Evolutionary conservation across 2,888 invertebrate species (phyloP).

Genomic region (Volucella bombylans): DNA sequence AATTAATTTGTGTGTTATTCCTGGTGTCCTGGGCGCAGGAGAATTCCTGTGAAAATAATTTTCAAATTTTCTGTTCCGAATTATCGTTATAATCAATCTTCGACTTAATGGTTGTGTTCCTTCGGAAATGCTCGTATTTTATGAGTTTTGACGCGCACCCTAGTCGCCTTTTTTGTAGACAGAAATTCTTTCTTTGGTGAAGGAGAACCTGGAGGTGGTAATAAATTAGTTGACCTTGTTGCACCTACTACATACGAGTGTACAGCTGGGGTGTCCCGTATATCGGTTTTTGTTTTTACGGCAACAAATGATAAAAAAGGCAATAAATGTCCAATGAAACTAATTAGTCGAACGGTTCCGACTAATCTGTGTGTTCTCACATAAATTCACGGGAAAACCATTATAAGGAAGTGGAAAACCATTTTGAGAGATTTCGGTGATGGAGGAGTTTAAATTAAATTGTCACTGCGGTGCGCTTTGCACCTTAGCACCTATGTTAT

Average conservation of each 20-base stretch:
- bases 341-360: slow-evolving; percentile 64
- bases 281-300: slow-evolving; percentile 18
- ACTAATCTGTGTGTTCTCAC: slow-evolving; percentile 64
- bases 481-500: slow-evolving; percentile 40
- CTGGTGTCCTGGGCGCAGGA: not conserved
- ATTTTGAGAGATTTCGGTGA: slow-evolving; percentile 40
- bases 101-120: slow-evolving; percentile 47
- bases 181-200: slow-evolving; percentile 7
- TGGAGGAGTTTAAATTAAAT: slow-evolving; percentile 51
- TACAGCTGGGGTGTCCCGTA: slow-evolving; percentile 10
- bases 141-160: slow-evolving; percentile 65
- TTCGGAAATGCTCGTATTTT: slow-evolving; percentile 39
- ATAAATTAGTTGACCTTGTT: slow-evolving; percentile 69
- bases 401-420: slow-evolving; percentile 59
- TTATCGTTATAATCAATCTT: slow-evolving; percentile 70
- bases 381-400: slow-evolving; percentile 58
- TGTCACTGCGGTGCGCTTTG: slow-evolving; percentile 50
- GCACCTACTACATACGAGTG: slow-evolving; percentile 61
- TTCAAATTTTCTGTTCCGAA: slow-evolving; percentile 33
- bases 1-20: slow-evolving; percentile 56
- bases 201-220: slow-evolving; percentile 38
- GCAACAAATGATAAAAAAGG: slow-evolving; percentile 72
- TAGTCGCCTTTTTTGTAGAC: not conserved
- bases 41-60: slow-evolving; percentile 48
- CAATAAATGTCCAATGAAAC: slow-evolving; percentile 72